Evolutionary conservation across 2,888 invertebrate genomes (phyloP), one percentile per base, ranked within the genome.

Genomic region (Pseudolycoriella hygida): DNA sequence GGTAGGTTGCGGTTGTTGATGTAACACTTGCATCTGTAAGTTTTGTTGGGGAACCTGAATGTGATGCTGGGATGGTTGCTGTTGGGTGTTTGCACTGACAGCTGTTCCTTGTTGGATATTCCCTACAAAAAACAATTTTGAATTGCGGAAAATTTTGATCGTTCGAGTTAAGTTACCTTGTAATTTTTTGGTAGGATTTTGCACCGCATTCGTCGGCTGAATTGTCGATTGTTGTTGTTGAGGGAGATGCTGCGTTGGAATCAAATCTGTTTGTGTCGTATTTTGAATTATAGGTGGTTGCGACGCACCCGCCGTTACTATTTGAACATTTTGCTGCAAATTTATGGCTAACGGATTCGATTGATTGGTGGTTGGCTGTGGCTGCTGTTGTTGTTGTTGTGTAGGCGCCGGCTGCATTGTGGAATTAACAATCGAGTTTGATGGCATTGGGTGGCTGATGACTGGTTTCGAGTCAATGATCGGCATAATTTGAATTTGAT

Each of bases 401-500:
- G 14, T n/a, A 15, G 17, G 42, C 39, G 32, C 38, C 39, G 20
- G 31, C 46, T 39, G 39, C 55, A 48, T 49, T 54, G 48, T 54
- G 53, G 50, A 49, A 48, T 50, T 45, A 47, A 40, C 39, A 43
- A 12, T 19, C 20, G 10, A 17, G 17, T 17, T 18, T n/a, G 18
- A 38, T 17, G 42, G 43, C 31, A 14, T 44, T 43, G 15, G 47
- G 8, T 18, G 46, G 39, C 15, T 37, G 14, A 17, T 49, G 42
- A 14, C 3, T 17, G 17, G 25, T 39, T 39, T 44, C n/a, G 41
- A n/a, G 14, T 61, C 55, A 46, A 60, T 47, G 49, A 67, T 61
- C 40, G 68, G 60, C 65, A 67, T 66, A 31, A 66, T 66, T 54
- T 66, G 66, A 40, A 66, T 66, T 53, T 66, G 65, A 45, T 66